Percentiles rank a stretch among this genome's conserved stretches.
These are phyloP conservation scores for Drosophila ohnishii DNA, from an alignment of 1,140 invertebrate genomes.

Conservation along the genomic window DNA sequence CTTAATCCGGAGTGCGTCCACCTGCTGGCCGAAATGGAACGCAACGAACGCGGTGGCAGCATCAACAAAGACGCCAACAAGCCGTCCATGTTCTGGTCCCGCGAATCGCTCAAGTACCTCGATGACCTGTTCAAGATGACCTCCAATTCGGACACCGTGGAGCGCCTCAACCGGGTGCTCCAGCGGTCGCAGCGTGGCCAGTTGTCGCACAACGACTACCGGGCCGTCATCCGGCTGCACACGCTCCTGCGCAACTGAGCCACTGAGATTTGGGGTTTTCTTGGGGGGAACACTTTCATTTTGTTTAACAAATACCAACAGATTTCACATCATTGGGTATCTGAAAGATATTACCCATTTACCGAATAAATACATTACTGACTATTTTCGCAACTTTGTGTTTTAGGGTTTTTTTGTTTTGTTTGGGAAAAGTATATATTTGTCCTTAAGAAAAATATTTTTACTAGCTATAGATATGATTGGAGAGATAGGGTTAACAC, in stretches of 20 bases:
- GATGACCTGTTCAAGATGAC: constrained; percentile 60
- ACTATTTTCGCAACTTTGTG: constrained; percentile 23
- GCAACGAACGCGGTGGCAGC: constrained; percentile 10
- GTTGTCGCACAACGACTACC: constrained; percentile 78
- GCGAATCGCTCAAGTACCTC: constrained; percentile 72
- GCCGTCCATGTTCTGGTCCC: constrained; percentile 76
- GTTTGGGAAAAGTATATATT: not conserved
- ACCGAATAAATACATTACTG: constrained; percentile 57
- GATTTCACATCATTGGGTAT: constrained; percentile 48
- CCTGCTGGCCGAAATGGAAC: constrained; percentile 46
- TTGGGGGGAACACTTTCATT: constrained; percentile 17
- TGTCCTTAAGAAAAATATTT: not conserved
- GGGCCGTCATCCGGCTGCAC: constrained; percentile 70
- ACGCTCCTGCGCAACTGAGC: constrained; percentile 55
- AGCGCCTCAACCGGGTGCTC: constrained; percentile 66
- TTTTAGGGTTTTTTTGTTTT: not conserved
- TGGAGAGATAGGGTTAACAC: not conserved
- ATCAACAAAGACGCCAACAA: constrained; percentile 55
- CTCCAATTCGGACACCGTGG: constrained; percentile 36
- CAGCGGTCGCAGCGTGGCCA: constrained; percentile 59
- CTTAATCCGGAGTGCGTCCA: constrained; percentile 52
- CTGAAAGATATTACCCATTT: constrained; percentile 62
- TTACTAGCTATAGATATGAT: not conserved
- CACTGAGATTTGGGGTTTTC: not conserved
- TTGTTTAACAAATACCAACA: constrained; percentile 47